Conservation (phyloP, 1,140 invertebrate species). For the Temnothorax longispinosus region DNA sequence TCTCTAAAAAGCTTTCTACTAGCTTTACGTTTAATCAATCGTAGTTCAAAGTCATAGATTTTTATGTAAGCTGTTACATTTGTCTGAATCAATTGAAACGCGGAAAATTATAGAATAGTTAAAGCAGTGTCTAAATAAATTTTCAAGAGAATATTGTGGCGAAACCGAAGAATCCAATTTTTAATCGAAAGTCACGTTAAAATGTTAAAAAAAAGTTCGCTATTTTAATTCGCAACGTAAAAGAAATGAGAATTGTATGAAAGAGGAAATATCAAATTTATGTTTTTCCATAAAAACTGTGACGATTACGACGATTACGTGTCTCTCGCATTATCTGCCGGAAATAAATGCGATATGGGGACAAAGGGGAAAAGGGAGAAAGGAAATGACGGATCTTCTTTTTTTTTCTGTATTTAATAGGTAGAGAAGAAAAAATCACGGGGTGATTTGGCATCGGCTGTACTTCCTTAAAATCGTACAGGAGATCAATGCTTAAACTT, state of each 20-base stretch:
- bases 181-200: not conserved
- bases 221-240: slow-evolving; percentile 17
- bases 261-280: not conserved
- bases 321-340: slow-evolving; percentile 24
- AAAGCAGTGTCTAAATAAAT: not conserved
- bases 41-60: not conserved
- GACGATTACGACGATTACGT: slow-evolving; percentile 44
- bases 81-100: not conserved
- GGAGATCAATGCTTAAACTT: slow-evolving; percentile 83
- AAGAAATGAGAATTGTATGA: not conserved
- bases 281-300: not conserved
- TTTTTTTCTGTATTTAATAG: slow-evolving; percentile 37
- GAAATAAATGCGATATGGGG: slow-evolving; percentile 32
- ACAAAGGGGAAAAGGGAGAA: slow-evolving; percentile 5
- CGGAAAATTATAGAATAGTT: not conserved
- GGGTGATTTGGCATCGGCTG: slow-evolving; percentile 83
- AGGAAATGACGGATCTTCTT: slow-evolving; percentile 20
- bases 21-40: not conserved
- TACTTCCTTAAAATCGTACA: slow-evolving; percentile 81
- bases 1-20: not conserved
- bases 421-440: slow-evolving; percentile 62
- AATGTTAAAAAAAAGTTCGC: not conserved
- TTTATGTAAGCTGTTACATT: slow-evolving; percentile 8
- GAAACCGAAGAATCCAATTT: slow-evolving; percentile 17
- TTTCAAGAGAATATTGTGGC: not conserved